Evolutionary conservation across 1,140 invertebrate genomes (phyloP).

Genomic region (Neodiprion pinetum): DNA sequence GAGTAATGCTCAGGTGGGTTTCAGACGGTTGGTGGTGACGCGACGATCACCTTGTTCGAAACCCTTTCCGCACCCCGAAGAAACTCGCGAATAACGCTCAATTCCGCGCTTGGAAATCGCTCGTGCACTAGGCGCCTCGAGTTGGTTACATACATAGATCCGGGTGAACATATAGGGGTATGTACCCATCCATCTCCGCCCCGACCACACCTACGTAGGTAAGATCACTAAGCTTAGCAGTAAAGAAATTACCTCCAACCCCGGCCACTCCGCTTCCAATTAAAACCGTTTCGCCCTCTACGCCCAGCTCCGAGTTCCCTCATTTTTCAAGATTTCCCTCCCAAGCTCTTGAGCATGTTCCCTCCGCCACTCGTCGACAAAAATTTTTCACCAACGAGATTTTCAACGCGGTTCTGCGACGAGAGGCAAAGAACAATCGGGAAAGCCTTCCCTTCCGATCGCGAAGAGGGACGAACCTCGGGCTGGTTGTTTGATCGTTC

Average conservation of each 20-base stretch:
- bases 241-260: constrained; percentile 32
- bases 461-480: no score
- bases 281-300: constrained; percentile 46
- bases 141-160: background rate
- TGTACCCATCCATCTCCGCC: background rate
- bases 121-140: background rate
- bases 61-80: background rate
- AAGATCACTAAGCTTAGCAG: constrained; percentile 10
- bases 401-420: background rate
- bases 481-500: background rate
- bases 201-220: background rate
- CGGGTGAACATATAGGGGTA: background rate
- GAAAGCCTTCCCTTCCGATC: background rate
- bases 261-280: constrained; percentile 39
- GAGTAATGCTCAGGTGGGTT: no score
- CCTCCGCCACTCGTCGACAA: background rate
- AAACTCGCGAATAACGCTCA: background rate
- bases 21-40: no score
- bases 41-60: background rate
- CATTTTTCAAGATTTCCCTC: constrained; percentile 15
- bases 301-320: constrained; percentile 15
- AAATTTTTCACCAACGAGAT: background rate
- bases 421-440: background rate
- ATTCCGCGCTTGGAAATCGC: background rate
- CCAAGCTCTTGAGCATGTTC: background rate